Base-by-base conservation (phyloP, 53 echinoderm and acorn worm species). In the Holothuria scabra region DNA sequence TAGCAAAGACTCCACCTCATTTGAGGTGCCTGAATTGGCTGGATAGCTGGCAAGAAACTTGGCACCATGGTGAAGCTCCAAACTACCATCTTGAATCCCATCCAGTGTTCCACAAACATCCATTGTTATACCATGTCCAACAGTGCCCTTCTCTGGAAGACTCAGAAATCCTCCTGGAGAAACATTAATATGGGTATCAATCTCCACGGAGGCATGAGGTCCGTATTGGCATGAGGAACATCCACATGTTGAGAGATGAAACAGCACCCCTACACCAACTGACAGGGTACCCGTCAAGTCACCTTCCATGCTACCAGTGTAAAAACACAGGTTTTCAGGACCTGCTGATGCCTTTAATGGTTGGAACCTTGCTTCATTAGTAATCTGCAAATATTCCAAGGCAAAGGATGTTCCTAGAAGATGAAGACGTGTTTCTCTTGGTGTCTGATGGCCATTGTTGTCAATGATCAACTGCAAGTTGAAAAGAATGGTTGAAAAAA, bases 61-160 rank as follows among this genome's bases (percentile, higher is more conserved):
- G 52, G 91, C 94, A 22, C 87, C 84, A 35, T 87, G 68, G 57
- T 84, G 69, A 23, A 94, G 70, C 57, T 70, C 79, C 7, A 94
- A 13, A 1, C 62, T 66, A 66, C 91, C 91, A n/a, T 86, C 67
- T 28, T 92, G 63, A 20, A 87, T 64, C n/a, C 88, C 90, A 56
- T 70, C 88, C 72, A 95, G 19, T 38, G 60, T 78, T 29, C 95
- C 95, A 80, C 95, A 95, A 14, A 91, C 63, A 72, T 95, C 92
- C 44, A 95, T 65, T 44, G 79, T 72, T 11, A 95, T 90, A 71
- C 84, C 81, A 5, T 88, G 79, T 19, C 88, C 80, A 16, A 95
- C 24, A 64, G 83, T 92, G 5, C 92, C 75, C 8, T 83, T 56
- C 16, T 23, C 65, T 60, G 95, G 90, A 26, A 92, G 20, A 22